These are phyloP conservation scores for Pararge aegeria DNA, from an alignment of 1,140 invertebrate genomes.

Conservation along the genomic window DNA sequence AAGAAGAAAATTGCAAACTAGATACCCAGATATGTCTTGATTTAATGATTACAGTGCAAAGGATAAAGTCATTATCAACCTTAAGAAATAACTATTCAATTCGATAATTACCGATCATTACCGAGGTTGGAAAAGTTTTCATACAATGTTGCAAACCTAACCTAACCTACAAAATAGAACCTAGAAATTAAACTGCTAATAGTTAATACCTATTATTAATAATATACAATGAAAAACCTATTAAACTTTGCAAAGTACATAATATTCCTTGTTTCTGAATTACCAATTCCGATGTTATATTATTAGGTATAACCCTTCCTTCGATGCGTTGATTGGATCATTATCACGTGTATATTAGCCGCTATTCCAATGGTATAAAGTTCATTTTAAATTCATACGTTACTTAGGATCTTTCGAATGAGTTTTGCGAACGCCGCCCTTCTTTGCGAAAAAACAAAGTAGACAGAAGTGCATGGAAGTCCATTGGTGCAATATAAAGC, in stretches of 20 bases:
- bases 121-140: neutral
- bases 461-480: conserved; percentile 30
- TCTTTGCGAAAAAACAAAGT: conserved; percentile 38
- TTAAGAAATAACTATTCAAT: too few species aligned
- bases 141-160: neutral
- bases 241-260: conserved; percentile 1
- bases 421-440: conserved; percentile 29
- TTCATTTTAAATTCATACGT: neutral
- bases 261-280: conserved; percentile 6
- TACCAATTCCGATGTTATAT: conserved; percentile 6
- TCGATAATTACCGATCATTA: too few species aligned
- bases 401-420: neutral
- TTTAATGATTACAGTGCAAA: too few species aligned
- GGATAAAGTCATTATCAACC: too few species aligned
- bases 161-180: neutral
- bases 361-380: neutral
- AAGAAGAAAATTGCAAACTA: too few species aligned
- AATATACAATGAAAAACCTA: neutral
- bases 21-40: too few species aligned
- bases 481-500: conserved; percentile 41
- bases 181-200: neutral
- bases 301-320: conserved; percentile 1
- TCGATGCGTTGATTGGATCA: neutral
- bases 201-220: neutral
- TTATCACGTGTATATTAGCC: neutral